Evolutionary conservation across 2,113 vertebrate genomes (phyloP).

Genomic region (Spea multiplicata): DNA sequence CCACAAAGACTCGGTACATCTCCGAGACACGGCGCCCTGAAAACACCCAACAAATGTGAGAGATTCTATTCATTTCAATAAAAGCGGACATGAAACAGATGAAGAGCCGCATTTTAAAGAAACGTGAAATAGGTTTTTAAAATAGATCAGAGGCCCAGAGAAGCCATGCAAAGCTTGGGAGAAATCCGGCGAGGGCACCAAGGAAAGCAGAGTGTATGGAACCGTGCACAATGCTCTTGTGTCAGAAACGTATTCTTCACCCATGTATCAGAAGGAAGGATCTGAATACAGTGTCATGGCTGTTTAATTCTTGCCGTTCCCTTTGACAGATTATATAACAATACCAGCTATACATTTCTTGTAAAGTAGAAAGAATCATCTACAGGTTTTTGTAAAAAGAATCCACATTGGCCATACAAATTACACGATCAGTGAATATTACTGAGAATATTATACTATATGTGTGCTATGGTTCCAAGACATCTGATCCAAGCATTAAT

Average conservation of each 20-base stretch:
- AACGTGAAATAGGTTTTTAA: constrained; percentile 36
- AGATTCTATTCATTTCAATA: constrained; percentile 48
- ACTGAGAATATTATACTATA: constrained; percentile 15
- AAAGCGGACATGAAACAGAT: constrained; percentile 47
- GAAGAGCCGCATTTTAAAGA: constrained; percentile 38
- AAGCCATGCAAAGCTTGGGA: constrained; percentile 48
- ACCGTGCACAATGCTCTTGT: constrained; percentile 39
- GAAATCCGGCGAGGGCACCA: constrained; percentile 41
- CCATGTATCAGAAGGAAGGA: constrained; percentile 34
- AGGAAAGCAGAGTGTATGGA: constrained; percentile 44
- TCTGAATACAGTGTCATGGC: constrained; percentile 46
- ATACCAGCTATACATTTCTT: constrained; percentile 36
- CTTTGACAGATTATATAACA: constrained; percentile 46
- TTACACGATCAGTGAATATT: constrained; percentile 38
- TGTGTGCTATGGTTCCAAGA: neutral
- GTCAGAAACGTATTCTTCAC: constrained; percentile 44
- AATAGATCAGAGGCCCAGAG: constrained; percentile 43
- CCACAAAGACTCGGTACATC: constrained; percentile 39
- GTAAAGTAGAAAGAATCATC: constrained; percentile 28
- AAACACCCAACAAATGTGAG: constrained; percentile 46
- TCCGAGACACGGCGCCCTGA: constrained; percentile 40
- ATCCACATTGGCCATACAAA: constrained; percentile 21
- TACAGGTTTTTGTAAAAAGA: constrained; percentile 23
- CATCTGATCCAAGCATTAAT: too few species aligned
- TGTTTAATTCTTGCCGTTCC: constrained; percentile 43